Base-by-base conservation (phyloP, 2,797 vertebrate species). In the Myripristis jacobus region DNA sequence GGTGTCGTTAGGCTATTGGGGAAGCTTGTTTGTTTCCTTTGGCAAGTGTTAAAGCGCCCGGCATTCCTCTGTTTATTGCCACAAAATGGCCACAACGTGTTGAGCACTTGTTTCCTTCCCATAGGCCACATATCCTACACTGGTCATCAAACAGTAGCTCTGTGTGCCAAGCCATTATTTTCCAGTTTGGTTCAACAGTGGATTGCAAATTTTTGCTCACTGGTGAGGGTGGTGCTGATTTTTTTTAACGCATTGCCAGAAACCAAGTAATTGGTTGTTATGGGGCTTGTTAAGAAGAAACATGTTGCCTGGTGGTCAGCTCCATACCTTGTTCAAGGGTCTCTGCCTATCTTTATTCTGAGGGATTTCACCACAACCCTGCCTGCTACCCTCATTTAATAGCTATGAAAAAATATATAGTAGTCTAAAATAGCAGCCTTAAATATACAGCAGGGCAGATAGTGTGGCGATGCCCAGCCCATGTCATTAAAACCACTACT, bases 361-460 rank as follows among this genome's bases (percentile, higher is more conserved):
- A 80, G 70, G 44, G 43, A 80, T 48, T 79, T 80, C 16, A 88
- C 89, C 88, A 15, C 88, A 84, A 71, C 78, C 54, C 66, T 64
- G 66, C 75, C 85, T 86, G 89, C 82, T 86, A 50, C 71, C 73
- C 83, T 87, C 85, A 72, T 92, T 92, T 86, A 79, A 81, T 58
- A 85, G 74, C 76, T 79, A 73, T 89, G 89, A 91, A 92, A 90
- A 87, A 90, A 70, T 84, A 92, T 88, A 89, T 82, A 63, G 84
- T 52, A 66, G 59, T 91, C 87, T 85, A 88, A 92, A 94, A 93
- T 91, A 92, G 91, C 66, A 88, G 60, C 80, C 71, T 91, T 92
- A 91, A 94, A 87, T 92, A 92, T 81, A 91, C 75, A 87, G 91
- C 78, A 41, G 81, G 74, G 81, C 77, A 87, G 92, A 93, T 91